Base-by-base conservation (phyloP, 2,113 vertebrate species). In the Stercorarius parasiticus region DNA sequence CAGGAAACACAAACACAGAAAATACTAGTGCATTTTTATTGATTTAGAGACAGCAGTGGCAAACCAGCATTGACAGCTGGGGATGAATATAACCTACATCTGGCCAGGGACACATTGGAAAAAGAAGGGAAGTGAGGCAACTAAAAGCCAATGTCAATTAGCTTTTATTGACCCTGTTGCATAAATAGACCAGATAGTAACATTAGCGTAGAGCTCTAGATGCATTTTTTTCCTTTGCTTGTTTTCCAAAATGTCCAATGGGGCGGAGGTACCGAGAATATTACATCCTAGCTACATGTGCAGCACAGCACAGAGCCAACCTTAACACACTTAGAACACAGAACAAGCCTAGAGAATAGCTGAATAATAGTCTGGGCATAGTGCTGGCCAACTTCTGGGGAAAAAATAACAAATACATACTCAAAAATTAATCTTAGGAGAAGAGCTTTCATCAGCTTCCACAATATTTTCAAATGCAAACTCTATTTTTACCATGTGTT, bases 141-240 rank as follows among this genome's bases (percentile, higher is more conserved):
- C 67, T 89, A 84, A 87, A 95, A 82, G 45, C 38, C 83, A 58
- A 83, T 64, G 72, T 95, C 77, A 74, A 64, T 88, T 74, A 89
- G 72, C 55, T 94, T 65, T 71, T 86, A 92, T 74, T 83, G 80
- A 91, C n/a, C 50, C n/a, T 34, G 17, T 38, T 70, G 72, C 69
- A 78, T 86, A 86, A 94, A 80, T 15, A 50, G 56, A 52, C 32
- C 47, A n/a, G 40, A 67, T 5, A 91, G 49, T 20, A 80, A 53
- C 25, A 25, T 16, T 17, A 22, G 14, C 7, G 43, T 16, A 69
- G 55, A 76, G 32, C 21, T 73, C 62, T 49, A 18, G 22, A 22
- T 32, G 36, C 6, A 34, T 26, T 88, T 76, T 76, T 86, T 56
- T 40, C 32, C 78, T 82, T 70, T 94, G n/a, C 29, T 40, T 23